Evolutionary conservation across 2,888 invertebrate genomes (phyloP).

Genomic region (Agrochola litura): DNA sequence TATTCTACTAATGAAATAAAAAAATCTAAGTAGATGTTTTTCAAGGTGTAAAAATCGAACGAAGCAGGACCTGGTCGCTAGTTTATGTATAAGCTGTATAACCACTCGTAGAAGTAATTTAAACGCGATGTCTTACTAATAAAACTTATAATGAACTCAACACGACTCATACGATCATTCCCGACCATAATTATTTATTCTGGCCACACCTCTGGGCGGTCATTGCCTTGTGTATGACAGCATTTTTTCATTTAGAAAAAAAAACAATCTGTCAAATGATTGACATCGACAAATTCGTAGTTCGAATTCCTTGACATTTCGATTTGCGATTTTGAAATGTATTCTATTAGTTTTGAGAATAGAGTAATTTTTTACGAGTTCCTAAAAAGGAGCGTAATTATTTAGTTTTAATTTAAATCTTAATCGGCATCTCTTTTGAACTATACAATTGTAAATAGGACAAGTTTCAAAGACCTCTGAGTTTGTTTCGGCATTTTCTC

Average conservation of each 20-base stretch:
- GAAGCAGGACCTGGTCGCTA: too few relatives aligned
- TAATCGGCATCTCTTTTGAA: conserved; percentile 11
- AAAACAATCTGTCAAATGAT: conserved; percentile 67
- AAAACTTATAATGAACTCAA: conserved; percentile 38
- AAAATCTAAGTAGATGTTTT: too few relatives aligned
- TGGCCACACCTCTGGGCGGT: conserved; percentile 64
- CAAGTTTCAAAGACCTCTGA: too few relatives aligned
- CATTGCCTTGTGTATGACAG: conserved; percentile 66
- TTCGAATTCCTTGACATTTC: conserved; percentile 67
- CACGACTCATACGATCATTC: conserved; percentile 40
- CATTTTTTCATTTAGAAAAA: conserved; percentile 51
- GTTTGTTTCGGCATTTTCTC: too few relatives aligned
- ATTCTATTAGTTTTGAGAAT: conserved; percentile 43
- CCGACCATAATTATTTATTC: conserved; percentile 66
- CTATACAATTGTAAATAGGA: neutral
- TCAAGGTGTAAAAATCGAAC: too few relatives aligned
- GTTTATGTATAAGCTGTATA: neutral
- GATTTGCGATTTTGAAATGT: conserved; percentile 57
- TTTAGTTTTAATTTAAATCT: conserved; percentile 24
- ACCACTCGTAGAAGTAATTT: conserved; percentile 26
- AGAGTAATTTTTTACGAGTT: neutral
- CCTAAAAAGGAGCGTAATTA: conserved; percentile 29
- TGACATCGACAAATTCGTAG: conserved; percentile 63
- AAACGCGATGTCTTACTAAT: conserved; percentile 42
- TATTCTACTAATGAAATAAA: too few relatives aligned